Evolutionary conservation across 1,140 invertebrate species (phyloP).

Genomic region (Drosophila carrolli): DNA sequence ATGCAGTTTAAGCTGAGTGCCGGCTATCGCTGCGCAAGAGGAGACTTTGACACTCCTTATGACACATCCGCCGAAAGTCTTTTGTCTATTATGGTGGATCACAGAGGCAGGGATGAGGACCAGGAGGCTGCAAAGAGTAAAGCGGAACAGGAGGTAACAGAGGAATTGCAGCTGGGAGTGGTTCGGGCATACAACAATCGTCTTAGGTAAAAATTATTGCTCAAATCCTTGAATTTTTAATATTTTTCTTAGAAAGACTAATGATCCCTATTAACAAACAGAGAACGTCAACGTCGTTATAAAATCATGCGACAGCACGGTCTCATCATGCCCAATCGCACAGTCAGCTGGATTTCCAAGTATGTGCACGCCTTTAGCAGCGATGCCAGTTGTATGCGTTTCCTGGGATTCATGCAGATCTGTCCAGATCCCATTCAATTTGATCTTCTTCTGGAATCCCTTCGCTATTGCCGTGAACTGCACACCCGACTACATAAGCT

Average conservation of each 20-base stretch:
- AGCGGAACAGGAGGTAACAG: conserved; percentile 29
- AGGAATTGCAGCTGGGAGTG: conserved; percentile 88
- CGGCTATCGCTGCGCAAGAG: conserved; percentile 93
- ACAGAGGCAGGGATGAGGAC: conserved; percentile 59
- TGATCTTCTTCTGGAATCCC: conserved; percentile 91
- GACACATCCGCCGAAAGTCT: conserved; percentile 93
- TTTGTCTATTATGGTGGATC: conserved; percentile 86
- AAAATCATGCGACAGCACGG: conserved; percentile 92
- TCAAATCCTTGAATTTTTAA: too few relatives aligned
- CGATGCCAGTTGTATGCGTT: conserved; percentile 86
- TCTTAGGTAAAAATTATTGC: conserved; percentile 51
- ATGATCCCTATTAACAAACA: conserved; percentile 33
- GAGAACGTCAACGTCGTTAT: conserved; percentile 89
- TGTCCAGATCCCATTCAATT: conserved; percentile 89
- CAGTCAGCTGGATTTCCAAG: conserved; percentile 86
- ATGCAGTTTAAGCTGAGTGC: conserved; percentile 87
- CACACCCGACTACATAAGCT: conserved; percentile 88
- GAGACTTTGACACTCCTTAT: conserved; percentile 94
- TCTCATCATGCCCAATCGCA: conserved; percentile 89
- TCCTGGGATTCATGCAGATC: conserved; percentile 91
- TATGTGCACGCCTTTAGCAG: conserved; percentile 67
- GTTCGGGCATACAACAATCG: conserved; percentile 79
- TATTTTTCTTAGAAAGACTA: not conserved
- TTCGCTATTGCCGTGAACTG: conserved; percentile 89
- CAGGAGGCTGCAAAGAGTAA: conserved; percentile 7